Evolutionary conservation across 2,113 vertebrate genomes (phyloP).

Genomic region (Clarias magur): DNA sequence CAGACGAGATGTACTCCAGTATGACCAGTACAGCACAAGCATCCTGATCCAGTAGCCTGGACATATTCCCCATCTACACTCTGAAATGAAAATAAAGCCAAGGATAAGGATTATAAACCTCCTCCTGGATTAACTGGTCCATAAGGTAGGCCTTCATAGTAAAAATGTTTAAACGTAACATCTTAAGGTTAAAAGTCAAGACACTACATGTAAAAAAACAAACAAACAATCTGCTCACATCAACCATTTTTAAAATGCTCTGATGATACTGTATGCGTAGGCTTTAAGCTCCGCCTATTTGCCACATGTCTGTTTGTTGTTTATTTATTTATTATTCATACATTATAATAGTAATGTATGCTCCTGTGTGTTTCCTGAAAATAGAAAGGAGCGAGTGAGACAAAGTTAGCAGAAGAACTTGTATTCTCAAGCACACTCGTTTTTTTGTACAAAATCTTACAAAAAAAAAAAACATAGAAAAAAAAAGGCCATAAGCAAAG

Average conservation of each 20-base stretch:
- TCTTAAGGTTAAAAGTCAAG: neutral
- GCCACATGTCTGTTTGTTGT: too few species aligned
- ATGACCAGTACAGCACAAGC: conserved; percentile 2
- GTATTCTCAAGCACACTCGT: too few species aligned
- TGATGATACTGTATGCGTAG: neutral
- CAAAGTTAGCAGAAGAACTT: too few species aligned
- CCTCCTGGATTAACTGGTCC: conserved; percentile 2
- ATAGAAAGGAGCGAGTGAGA: too few species aligned
- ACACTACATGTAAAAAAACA: neutral
- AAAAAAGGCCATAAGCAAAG: too few species aligned
- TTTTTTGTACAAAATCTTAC: too few species aligned
- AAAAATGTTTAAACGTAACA: neutral
- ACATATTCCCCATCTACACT: neutral
- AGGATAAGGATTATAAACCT: conserved; percentile 2
- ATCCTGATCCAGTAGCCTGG: conserved; percentile 14
- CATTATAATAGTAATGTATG: too few species aligned
- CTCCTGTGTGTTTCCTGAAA: too few species aligned
- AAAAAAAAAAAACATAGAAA: too few species aligned
- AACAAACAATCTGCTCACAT: too few species aligned
- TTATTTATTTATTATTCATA: too few species aligned
- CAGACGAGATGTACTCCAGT: neutral
- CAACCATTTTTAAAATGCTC: neutral
- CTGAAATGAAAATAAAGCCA: conserved; percentile 12
- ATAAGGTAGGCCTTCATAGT: neutral
- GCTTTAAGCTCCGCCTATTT: neutral